These are phyloP conservation scores for Hofmannophila pseudospretella DNA, from an alignment of 2,888 invertebrate genomes.

Conservation along the genomic window DNA sequence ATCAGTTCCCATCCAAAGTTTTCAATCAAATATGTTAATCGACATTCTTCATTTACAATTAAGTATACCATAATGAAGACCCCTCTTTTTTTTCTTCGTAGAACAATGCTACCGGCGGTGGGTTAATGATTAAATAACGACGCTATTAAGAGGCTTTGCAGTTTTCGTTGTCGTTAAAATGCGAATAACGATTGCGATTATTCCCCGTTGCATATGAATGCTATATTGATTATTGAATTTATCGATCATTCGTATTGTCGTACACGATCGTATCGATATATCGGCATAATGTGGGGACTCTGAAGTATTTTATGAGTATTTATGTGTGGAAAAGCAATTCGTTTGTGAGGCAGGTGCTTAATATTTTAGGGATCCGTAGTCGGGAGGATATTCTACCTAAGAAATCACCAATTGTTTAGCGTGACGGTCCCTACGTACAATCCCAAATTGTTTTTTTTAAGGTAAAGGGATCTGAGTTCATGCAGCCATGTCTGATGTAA, in stretches of 20 bases:
- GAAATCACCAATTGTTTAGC: too few relatives aligned
- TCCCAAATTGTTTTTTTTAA: too few relatives aligned
- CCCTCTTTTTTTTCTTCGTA: slow-evolving; percentile 17
- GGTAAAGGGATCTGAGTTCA: too few relatives aligned
- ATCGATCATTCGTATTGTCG: slow-evolving; percentile 3
- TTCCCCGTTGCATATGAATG: slow-evolving; percentile 6
- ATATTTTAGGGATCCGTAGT: not conserved
- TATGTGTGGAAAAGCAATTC: slow-evolving; percentile 1
- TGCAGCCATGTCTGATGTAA: too few relatives aligned
- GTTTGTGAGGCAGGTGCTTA: slow-evolving; percentile 2
- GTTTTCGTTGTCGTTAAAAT: slow-evolving; percentile 13
- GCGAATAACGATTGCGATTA: slow-evolving; percentile 21
- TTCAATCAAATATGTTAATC: not conserved
- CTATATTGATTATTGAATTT: slow-evolving; percentile 7
- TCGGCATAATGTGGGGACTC: too few relatives aligned
- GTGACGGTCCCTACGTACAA: too few relatives aligned
- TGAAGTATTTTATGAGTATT: slow-evolving; percentile 9
- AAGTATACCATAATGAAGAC: not conserved
- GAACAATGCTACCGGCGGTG: slow-evolving; percentile 20
- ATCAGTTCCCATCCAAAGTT: too few relatives aligned
- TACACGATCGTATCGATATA: not conserved
- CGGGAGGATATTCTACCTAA: too few relatives aligned
- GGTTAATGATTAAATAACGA: too few relatives aligned
- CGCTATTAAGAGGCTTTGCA: slow-evolving; percentile 5
- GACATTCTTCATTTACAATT: slow-evolving; percentile 1